Conservation (phyloP, 2,888 invertebrate genomes). For the Acleris literana region DNA sequence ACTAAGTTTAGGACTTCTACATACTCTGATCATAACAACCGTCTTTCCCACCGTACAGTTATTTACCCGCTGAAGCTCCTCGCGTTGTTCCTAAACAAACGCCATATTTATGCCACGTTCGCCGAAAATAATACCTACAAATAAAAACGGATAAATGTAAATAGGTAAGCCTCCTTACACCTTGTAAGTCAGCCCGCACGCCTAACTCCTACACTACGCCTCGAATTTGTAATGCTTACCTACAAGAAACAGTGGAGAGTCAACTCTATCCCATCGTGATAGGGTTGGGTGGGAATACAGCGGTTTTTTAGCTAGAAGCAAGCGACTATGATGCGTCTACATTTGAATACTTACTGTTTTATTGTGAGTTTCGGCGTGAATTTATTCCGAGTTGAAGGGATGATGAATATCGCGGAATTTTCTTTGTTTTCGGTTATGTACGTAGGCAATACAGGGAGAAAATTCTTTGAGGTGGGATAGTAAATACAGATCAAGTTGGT, state of each 20-base stretch:
- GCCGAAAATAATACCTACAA: slow-evolving; percentile 35
- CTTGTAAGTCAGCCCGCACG: slow-evolving; percentile 27
- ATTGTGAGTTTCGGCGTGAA: slow-evolving; percentile 6
- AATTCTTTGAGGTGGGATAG: background rate
- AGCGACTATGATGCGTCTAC: slow-evolving; percentile 14
- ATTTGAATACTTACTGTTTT: slow-evolving; percentile 31
- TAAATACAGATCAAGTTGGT: background rate
- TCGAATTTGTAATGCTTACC: slow-evolving; percentile 33
- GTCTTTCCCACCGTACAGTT: background rate
- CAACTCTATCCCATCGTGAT: background rate
- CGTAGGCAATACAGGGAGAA: background rate
- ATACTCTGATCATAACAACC: too few relatives aligned
- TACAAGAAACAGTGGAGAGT: background rate
- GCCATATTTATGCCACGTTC: slow-evolving; percentile 29
- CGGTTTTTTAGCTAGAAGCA: slow-evolving; percentile 6
- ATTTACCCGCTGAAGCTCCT: slow-evolving; percentile 1
- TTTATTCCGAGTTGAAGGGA: slow-evolving; percentile 12
- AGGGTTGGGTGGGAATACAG: background rate
- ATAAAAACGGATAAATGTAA: slow-evolving; percentile 28
- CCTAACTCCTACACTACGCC: slow-evolving; percentile 32
- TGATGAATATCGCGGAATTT: slow-evolving; percentile 19
- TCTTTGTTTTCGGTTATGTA: slow-evolving; percentile 9
- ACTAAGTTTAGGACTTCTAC: too few relatives aligned
- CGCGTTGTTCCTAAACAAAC: slow-evolving; percentile 16
- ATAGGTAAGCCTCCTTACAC: slow-evolving; percentile 17